Percentiles rank a stretch among this genome's conserved stretches.
Evolutionary conservation across 2,113 vertebrate species (phyloP).

Genomic region (Vulpes vulpes): DNA sequence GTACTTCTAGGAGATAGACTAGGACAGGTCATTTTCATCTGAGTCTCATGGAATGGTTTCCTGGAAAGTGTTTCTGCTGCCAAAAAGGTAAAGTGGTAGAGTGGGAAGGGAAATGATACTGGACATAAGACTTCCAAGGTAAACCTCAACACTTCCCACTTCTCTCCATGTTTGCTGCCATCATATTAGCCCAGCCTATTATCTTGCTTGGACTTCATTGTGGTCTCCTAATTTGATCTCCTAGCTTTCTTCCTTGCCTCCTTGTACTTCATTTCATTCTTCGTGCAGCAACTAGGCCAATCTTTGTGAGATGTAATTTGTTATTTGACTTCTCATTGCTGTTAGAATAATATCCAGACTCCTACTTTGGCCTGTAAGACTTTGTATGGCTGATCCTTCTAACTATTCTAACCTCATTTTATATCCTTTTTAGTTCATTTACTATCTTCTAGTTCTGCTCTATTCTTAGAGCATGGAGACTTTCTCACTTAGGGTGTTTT

Average conservation of each 20-base stretch:
- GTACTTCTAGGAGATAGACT: not conserved
- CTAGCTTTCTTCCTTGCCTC: not conserved
- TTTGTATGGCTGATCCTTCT: not conserved
- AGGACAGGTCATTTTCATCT: not conserved
- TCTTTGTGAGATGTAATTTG: not conserved
- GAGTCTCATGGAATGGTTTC: not conserved
- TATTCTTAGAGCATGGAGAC: not conserved
- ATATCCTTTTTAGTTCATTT: not conserved
- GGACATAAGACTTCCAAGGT: not conserved
- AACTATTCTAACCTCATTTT: not conserved
- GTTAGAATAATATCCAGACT: constrained; percentile 28
- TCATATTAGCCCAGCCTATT: not conserved
- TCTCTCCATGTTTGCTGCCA: not conserved
- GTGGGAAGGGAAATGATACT: not conserved
- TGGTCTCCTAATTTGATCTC: not conserved
- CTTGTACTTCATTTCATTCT: not conserved
- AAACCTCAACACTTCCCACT: not conserved
- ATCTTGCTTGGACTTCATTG: not conserved
- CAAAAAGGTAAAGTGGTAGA: not conserved
- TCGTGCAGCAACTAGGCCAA: not conserved
- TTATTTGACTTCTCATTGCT: constrained; percentile 41
- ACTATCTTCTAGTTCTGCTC: not conserved
- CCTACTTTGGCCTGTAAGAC: not conserved
- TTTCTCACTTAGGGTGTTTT: constrained; percentile 1
- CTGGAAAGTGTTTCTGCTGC: not conserved